Base-by-base conservation (phyloP, 2,113 vertebrate species). In the Coreoperca whiteheadi region DNA sequence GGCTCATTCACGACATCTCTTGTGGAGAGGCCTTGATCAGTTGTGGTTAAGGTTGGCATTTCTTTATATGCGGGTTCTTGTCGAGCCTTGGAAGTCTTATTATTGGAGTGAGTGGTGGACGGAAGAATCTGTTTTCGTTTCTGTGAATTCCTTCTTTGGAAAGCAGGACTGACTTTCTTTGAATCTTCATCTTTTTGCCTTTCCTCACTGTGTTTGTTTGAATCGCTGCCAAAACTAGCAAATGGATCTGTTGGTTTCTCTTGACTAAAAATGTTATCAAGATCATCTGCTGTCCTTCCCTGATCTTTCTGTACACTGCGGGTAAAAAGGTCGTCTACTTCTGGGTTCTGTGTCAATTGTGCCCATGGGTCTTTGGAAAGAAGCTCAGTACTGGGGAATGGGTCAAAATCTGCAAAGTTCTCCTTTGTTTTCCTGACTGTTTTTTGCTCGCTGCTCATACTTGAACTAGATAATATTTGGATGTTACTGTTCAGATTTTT, bases 321-420 rank as follows among this genome's bases (percentile, higher is more conserved):
- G 12, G 59, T 76, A 21, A 94, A 94, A 34, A 87, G 6, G 12
- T 71, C 48, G 68, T 90, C 74, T 20, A 8, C 72, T 59, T 70
- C 50, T 23, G 74, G 81, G 37, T 57, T 79, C n/a, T 81, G 60
- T 46, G 89, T 82, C 39, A 56, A 41, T 28, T 89, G 67, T 10
- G 74, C 79, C 93, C 85, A 91, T 2, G 89, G 80, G 76, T 94
- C 90, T 66, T 82, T 87, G 23, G 83, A 74, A 5, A 89, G 51
- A 14, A 88, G 74, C 0, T 84, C 77, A 23, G 67, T 74, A 28
- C 6, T 91, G 20, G 90, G 81, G 20, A 92, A 93, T 14, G 92
- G 90, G 60, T 94, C 87, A 66, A 70, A 59, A 2, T 75, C 77
- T 34, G 20, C 37, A 76, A 86, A 74, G 51, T 15, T 76, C 7